A percentile compares a stretch with the other conserved stretches of the same genome.
Conservation (phyloP, 1,140 invertebrate species). For the Microplitis mediator region DNA sequence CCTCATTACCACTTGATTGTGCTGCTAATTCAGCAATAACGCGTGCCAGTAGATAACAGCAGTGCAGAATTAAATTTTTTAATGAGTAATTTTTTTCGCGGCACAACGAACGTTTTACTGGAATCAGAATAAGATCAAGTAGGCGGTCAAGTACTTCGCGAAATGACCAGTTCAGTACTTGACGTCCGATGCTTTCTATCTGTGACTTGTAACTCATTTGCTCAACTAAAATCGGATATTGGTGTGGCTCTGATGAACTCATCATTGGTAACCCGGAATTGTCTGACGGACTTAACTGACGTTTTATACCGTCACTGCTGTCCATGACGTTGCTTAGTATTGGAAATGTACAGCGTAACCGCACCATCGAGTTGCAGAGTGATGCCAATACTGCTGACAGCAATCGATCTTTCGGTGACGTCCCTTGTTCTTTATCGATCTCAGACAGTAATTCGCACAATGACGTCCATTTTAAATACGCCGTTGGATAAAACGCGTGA, state of each 20-base stretch:
- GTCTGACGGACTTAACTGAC: constrained; percentile 71
- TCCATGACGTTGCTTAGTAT: constrained; percentile 66
- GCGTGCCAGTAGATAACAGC: constrained; percentile 83
- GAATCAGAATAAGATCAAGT: constrained; percentile 79
- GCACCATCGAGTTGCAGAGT: constrained; percentile 78
- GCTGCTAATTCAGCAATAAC: constrained; percentile 88
- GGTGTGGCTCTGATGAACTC: constrained; percentile 73
- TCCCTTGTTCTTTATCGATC: constrained; percentile 70
- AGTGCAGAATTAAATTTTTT: constrained; percentile 75
- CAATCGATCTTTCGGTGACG: constrained; percentile 69
- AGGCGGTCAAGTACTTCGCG: constrained; percentile 84
- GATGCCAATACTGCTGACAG: constrained; percentile 82
- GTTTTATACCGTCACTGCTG: constrained; percentile 62
- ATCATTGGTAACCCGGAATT: constrained; percentile 74
- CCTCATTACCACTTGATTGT: constrained; percentile 73
- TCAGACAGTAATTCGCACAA: constrained; percentile 84
- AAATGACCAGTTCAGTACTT: constrained; percentile 72
- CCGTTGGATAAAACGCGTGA: constrained; percentile 95
- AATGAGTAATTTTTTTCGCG: constrained; percentile 66
- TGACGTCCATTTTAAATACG: constrained; percentile 89
- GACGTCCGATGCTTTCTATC: constrained; percentile 52
- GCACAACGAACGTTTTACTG: constrained; percentile 72
- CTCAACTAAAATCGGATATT: constrained; percentile 80
- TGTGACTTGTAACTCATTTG: constrained; percentile 77
- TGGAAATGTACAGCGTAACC: constrained; percentile 80